Base-by-base conservation (phyloP, 1,140 invertebrate genomes). In the Marisa cornuarietis region DNA sequence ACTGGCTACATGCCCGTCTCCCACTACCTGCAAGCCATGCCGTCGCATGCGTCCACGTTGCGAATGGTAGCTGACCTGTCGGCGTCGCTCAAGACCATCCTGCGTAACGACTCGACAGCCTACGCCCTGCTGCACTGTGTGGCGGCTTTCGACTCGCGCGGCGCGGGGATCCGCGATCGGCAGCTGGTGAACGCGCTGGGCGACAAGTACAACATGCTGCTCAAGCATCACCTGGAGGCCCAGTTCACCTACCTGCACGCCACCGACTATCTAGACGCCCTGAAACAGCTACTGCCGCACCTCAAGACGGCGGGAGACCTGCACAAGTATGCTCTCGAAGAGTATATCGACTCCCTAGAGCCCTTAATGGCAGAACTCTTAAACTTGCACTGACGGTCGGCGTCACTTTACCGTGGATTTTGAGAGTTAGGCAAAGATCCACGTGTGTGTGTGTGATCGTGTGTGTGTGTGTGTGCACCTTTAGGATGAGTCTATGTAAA, bases 311-410 rank as follows among this genome's bases (percentile, higher is more conserved):
- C 96, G 80, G 95, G 96, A 82, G 95, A 96, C 82, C 94, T 97
- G 63, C 95, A 96, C 14, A 94, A 94, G 51, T 95, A 97, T 49
- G 96, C 96, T 90, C 91, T 97, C 51, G 95, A 97, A 89, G 95
- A 97, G 3, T 96, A 97, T 92, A 96, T 96, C 73, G 94, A 94
- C 78, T 93, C 95, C 87, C 95, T 98, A 69, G 96, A 97, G 85
- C 97, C 96, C 5, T 91, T 98, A 58, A 92, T 98, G 24, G 95
- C 97, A 85, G 97, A 98, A 93, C 96, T 98, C 90, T 96, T 98
- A 85, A 96, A 98, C 91, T 93, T 97, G 0, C 20, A 11, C 22
- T 75, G 20, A 22, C 11, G 7, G 58, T 8, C 20, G 14, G 6
- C 4, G 71, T 7, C 3, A 9, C 3, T 31, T 26, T 49, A 42